These are phyloP conservation scores for Schrankia costaestrigalis DNA, from an alignment of 2,888 invertebrate species.

Conservation along the genomic window DNA sequence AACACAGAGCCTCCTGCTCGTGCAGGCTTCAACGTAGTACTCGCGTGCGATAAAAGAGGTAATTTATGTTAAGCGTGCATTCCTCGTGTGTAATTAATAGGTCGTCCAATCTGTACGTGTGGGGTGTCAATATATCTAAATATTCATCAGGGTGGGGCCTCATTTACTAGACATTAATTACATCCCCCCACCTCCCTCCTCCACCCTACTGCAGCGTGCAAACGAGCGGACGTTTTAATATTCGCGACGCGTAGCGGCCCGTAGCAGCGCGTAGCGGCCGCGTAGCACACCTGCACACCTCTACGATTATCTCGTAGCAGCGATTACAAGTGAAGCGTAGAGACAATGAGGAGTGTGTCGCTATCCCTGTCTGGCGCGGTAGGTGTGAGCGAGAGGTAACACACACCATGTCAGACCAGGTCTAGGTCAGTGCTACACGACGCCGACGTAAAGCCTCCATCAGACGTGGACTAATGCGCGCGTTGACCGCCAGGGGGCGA, in stretches of 20 bases:
- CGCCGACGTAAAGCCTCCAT: slow-evolving; percentile 1
- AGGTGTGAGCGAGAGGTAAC: neutral
- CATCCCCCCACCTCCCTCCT: no score
- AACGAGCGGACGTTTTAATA: slow-evolving; percentile 32
- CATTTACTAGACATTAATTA: slow-evolving; percentile 44
- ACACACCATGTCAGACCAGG: no score
- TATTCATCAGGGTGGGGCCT: slow-evolving; percentile 46
- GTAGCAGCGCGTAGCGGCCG: slow-evolving; percentile 9
- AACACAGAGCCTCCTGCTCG: no score
- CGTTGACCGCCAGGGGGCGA: neutral
- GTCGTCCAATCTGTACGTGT: slow-evolving; percentile 35
- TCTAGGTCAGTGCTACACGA: slow-evolving; percentile 8
- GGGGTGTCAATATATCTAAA: slow-evolving; percentile 55
- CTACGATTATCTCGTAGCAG: neutral
- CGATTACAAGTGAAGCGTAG: neutral
- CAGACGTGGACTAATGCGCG: slow-evolving; percentile 1
- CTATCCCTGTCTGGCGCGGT: neutral
- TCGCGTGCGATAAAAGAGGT: slow-evolving; percentile 48
- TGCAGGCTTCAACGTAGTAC: no score
- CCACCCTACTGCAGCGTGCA: slow-evolving; percentile 23
- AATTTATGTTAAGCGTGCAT: slow-evolving; percentile 46
- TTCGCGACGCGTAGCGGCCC: slow-evolving; percentile 28
- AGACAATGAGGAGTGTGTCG: neutral
- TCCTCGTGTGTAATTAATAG: slow-evolving; percentile 32
- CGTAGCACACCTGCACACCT: slow-evolving; percentile 1